A percentile compares a stretch with the other conserved stretches of the same genome.
Evolutionary conservation across 2,113 vertebrate species (phyloP).

Genomic region (Trinectes maculatus): DNA sequence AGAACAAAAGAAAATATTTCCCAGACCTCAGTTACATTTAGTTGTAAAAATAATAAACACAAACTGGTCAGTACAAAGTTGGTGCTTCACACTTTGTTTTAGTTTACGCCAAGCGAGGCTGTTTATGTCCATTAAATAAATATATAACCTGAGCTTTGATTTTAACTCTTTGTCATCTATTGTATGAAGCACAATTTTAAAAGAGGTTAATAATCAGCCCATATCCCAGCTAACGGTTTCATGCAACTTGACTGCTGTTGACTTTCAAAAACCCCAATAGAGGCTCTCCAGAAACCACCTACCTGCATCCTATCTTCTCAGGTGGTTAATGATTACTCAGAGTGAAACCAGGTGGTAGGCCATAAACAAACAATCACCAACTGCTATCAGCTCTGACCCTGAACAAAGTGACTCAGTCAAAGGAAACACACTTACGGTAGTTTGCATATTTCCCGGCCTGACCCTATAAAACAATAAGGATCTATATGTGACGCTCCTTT

Average conservation of each 20-base stretch:
- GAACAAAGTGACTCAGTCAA: constrained; percentile 53
- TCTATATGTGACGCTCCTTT: constrained; percentile 3
- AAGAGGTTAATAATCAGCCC: constrained; percentile 38
- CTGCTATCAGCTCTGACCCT: constrained; percentile 63
- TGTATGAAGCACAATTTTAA: constrained; percentile 18
- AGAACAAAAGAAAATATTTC: background rate
- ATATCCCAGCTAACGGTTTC: background rate
- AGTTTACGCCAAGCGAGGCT: too few relatives aligned
- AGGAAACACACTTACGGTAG: constrained; percentile 19
- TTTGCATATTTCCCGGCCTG: constrained; percentile 3
- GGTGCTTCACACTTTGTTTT: background rate
- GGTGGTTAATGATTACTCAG: constrained; percentile 86
- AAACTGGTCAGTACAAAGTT: background rate
- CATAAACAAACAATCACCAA: constrained; percentile 63
- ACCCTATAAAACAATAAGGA: constrained; percentile 25
- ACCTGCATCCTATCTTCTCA: constrained; percentile 44
- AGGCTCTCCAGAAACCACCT: constrained; percentile 64
- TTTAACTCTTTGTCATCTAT: background rate
- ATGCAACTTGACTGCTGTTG: constrained; percentile 23
- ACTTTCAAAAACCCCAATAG: constrained; percentile 32
- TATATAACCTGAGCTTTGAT: background rate
- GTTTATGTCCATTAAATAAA: background rate
- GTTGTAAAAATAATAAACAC: constrained; percentile 4
- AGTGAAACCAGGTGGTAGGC: constrained; percentile 82
- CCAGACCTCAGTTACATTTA: background rate